Percentiles rank a stretch among this genome's conserved stretches.
Conservation (phyloP, 1,140 invertebrate genomes). For the Drosophila gunungcola region DNA sequence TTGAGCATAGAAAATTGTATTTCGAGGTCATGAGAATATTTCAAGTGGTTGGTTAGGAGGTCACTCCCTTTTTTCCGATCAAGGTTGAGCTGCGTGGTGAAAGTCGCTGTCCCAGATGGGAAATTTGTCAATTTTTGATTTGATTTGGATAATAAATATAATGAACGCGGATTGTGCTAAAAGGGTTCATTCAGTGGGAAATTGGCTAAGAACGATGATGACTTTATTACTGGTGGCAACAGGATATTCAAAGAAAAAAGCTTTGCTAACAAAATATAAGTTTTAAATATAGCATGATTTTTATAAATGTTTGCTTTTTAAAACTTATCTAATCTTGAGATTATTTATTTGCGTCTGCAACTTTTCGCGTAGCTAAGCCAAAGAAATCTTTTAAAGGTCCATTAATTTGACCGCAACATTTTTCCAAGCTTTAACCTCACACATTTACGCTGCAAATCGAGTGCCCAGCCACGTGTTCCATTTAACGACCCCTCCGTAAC, state of each 20-base stretch:
- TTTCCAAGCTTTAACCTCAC: conserved; percentile 14
- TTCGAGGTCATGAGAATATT: conserved; percentile 62
- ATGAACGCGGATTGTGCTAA: background rate
- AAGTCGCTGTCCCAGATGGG: conserved; percentile 17
- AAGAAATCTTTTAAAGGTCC: background rate
- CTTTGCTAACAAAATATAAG: too few relatives aligned
- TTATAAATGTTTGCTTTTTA: background rate
- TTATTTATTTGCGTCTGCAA: too few relatives aligned
- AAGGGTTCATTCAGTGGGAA: conserved; percentile 12
- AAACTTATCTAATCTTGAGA: background rate
- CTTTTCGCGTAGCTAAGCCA: background rate
- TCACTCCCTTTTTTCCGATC: background rate
- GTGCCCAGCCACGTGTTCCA: conserved; percentile 45
- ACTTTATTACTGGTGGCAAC: background rate
- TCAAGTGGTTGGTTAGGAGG: conserved; percentile 34
- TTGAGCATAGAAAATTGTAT: conserved; percentile 45
- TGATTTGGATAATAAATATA: conserved; percentile 36
- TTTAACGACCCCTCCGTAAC: conserved; percentile 38
- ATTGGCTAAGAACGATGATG: background rate
- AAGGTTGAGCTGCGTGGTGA: conserved; percentile 57
- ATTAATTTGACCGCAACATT: background rate
- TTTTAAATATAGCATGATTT: too few relatives aligned
- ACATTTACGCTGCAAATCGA: conserved; percentile 20
- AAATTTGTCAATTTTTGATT: conserved; percentile 45
- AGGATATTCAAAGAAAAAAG: too few relatives aligned